These are phyloP conservation scores for Tetraneura akinire DNA, from an alignment of 1,140 invertebrate species.

Conservation along the genomic window DNA sequence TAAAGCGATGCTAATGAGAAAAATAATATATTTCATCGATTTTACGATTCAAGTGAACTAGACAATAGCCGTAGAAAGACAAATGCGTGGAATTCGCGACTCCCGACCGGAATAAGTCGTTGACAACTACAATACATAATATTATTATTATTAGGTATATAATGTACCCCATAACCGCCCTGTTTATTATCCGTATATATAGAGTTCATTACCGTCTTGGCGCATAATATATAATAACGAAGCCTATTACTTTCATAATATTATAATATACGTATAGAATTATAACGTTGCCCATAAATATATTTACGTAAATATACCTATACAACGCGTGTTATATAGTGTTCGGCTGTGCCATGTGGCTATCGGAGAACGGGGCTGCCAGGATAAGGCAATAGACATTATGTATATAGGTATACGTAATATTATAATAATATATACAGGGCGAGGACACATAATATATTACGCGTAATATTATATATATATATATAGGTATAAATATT, in stretches of 20 bases:
- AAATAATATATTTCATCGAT: no score
- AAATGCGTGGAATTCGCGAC: no score
- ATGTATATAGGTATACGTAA: conserved; percentile 8
- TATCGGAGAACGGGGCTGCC: not conserved
- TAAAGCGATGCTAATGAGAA: no score
- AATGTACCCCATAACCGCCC: not conserved
- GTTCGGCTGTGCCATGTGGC: conserved; percentile 20
- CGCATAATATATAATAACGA: no score
- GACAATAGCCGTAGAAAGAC: no score
- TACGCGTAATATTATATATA: not conserved
- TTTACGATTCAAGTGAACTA: no score
- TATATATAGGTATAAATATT: not conserved
- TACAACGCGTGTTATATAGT: not conserved
- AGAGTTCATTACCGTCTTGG: conserved; percentile 10
- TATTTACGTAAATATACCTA: not conserved
- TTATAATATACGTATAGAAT: not conserved
- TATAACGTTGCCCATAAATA: no score
- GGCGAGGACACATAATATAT: no score
- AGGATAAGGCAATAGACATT: conserved; percentile 34
- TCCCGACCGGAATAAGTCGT: no score
- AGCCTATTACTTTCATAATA: conserved; percentile 26
- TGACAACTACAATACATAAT: no score
- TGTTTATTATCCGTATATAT: not conserved
- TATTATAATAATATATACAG: no score
- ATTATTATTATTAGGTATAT: no score